Evolutionary conservation across 2,113 vertebrate genomes (phyloP).

Genomic region (Phalacrocorax pelagicus): DNA sequence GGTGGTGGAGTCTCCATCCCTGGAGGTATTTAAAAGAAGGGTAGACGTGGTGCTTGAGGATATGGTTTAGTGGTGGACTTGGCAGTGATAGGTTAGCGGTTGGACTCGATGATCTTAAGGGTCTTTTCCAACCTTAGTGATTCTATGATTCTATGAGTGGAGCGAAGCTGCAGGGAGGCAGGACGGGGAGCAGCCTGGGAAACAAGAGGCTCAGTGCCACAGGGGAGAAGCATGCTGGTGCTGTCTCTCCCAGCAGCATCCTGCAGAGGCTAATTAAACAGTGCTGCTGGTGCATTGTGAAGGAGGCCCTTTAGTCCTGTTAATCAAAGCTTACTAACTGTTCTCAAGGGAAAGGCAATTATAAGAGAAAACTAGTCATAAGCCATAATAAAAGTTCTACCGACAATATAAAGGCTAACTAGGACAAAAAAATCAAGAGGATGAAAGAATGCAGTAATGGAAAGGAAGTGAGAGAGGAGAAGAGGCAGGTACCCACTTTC

Average conservation of each 20-base stretch:
- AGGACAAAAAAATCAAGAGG: background rate
- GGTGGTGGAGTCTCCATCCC: no score
- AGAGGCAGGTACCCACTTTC: constrained; percentile 77
- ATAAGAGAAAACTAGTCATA: background rate
- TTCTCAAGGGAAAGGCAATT: background rate
- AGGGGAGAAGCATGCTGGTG: background rate
- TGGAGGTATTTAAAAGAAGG: no score
- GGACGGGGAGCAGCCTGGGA: background rate
- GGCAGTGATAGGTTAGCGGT: no score
- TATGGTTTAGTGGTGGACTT: no score
- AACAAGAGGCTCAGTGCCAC: background rate
- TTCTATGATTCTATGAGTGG: background rate
- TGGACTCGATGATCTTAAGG: no score
- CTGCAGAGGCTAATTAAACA: background rate
- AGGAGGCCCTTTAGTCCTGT: background rate
- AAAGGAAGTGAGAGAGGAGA: background rate
- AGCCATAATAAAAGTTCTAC: background rate
- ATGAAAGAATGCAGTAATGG: background rate
- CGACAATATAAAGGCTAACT: background rate
- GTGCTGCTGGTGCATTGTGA: background rate
- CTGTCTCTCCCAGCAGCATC: background rate
- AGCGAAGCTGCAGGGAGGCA: background rate
- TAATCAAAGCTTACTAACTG: background rate
- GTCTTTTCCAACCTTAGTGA: no score
- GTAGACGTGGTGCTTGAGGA: no score